Base-by-base conservation (phyloP, 2,797 vertebrate species). In the Chiloscyllium punctatum region DNA sequence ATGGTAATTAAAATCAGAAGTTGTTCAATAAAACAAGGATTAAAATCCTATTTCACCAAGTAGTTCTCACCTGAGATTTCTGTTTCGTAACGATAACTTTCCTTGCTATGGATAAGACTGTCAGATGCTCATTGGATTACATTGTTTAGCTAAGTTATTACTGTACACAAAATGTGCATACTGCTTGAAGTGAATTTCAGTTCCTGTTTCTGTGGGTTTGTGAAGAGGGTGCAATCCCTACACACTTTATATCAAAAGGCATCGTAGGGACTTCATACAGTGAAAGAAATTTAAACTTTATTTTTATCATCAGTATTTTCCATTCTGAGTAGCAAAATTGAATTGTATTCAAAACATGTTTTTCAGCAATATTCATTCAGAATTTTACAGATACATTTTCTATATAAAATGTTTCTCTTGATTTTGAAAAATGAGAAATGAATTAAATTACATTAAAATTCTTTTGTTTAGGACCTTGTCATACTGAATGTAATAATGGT, bases 401-500 rank as follows among this genome's bases (percentile, higher is more conserved):
- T 94, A 30, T 74, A 33, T 37, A 9, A 94, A 94, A 71, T 53
- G 69, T 42, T 94, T 69, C 2, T 74, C 94, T 53, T 15, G 13
- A 74, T 62, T 62, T 62, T 62, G 25, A 94, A 68, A 91, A 72
- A 23, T 72, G 25, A 94, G 53, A 66, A 72, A 48, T n/a, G 48
- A 57, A 74, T 51, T 42, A 68, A 95, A 72, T 57, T 21, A 15
- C n/a, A 68, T 42, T 30, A 69, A 66, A 66, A 27, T n/a, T 33
- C 96, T 96, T 13, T 96, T 96, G 96, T 95, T 87, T 96, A 99
- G 99, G 99, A 77, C 98, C 98, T 71, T 99, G 99, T 96, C 98
- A 99, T 97, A 97, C 98, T 84, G 99, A 99, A 96, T 99, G 99
- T 97, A 99, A 98, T 95, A 98, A 99, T 96, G 98, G 98, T 91